phyloP scores from a whole-genome alignment of 2,797 vertebrate genomes.

The Peromyscus attwateri region DNA sequence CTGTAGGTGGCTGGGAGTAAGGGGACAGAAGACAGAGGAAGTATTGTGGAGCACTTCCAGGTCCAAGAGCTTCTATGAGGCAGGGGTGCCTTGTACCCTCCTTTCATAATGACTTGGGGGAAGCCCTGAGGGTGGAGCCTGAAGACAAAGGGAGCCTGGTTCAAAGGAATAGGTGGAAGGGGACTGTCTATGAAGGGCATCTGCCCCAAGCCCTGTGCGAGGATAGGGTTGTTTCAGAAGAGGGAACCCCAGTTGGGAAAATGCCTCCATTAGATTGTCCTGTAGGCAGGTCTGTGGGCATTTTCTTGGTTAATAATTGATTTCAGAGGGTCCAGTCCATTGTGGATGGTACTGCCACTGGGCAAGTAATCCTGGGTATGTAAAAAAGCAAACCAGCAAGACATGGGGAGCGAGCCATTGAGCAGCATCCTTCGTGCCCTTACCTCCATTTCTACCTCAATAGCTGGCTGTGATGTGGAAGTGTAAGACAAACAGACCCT shows the following conservation, averaged over 20 bases:
- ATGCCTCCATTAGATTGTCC: neutral
- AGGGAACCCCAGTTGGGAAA: neutral
- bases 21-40: neutral
- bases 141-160: fast-evolving
- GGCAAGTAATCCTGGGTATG: neutral
- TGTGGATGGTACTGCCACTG: neutral
- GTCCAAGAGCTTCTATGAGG: neutral
- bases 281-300: neutral
- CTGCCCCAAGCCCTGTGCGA: fast-evolving
- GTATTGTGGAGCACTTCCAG: neutral
- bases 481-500: neutral
- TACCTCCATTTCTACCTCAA: neutral
- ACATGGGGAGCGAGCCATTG: neutral
- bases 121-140: neutral
- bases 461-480: neutral
- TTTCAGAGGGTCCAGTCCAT: neutral
- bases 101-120: neutral
- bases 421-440: neutral
- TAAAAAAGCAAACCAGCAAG: neutral
- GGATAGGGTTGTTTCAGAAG: neutral
- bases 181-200: neutral
- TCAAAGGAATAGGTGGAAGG: fast-evolving
- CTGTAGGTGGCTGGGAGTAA: fast-evolving
- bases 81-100: fast-evolving
- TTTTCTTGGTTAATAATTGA: neutral